A percentile compares a stretch with the other conserved stretches of the same genome.
These are phyloP conservation scores for Tachyglossus aculeatus DNA, from an alignment of 2,797 vertebrate genomes.

Conservation along the genomic window DNA sequence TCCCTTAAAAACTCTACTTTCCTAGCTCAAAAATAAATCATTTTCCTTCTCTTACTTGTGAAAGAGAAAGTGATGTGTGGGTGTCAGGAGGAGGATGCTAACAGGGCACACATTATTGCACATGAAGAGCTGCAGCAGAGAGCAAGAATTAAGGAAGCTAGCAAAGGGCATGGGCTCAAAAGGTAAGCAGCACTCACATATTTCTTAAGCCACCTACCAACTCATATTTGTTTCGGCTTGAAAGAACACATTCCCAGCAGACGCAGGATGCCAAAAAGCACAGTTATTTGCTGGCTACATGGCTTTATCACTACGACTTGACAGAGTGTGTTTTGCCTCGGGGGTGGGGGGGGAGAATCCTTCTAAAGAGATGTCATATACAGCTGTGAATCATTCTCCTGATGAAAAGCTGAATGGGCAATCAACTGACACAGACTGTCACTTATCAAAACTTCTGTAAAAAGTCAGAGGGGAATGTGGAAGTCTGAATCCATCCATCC, in stretches of 20 bases:
- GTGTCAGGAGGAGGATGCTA: conserved; percentile 58
- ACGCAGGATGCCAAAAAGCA: conserved; percentile 31
- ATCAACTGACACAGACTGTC: conserved; percentile 20
- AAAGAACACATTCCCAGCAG: conserved; percentile 21
- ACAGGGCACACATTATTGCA: conserved; percentile 52
- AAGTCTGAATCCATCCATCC: conserved; percentile 22
- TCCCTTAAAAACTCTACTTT: background rate
- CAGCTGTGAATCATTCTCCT: conserved; percentile 28
- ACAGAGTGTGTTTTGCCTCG: conserved; percentile 19
- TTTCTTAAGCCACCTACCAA: conserved; percentile 51
- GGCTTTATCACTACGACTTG: conserved; percentile 11
- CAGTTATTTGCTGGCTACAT: conserved; percentile 44
- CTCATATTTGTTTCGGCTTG: conserved; percentile 19
- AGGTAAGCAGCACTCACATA: conserved; percentile 53
- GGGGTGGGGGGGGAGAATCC: conserved; percentile 9
- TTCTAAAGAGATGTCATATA: conserved; percentile 15
- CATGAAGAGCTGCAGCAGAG: conserved; percentile 54
- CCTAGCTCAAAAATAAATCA: conserved; percentile 21
- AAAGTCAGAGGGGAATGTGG: background rate
- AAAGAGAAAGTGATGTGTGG: conserved; percentile 63
- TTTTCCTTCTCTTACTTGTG: conserved; percentile 63
- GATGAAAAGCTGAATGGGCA: conserved; percentile 22
- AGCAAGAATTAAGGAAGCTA: conserved; percentile 41
- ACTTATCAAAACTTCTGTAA: background rate
- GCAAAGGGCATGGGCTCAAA: conserved; percentile 17